Conservation (phyloP, 2,888 invertebrate species). For the Phasia obesa region DNA sequence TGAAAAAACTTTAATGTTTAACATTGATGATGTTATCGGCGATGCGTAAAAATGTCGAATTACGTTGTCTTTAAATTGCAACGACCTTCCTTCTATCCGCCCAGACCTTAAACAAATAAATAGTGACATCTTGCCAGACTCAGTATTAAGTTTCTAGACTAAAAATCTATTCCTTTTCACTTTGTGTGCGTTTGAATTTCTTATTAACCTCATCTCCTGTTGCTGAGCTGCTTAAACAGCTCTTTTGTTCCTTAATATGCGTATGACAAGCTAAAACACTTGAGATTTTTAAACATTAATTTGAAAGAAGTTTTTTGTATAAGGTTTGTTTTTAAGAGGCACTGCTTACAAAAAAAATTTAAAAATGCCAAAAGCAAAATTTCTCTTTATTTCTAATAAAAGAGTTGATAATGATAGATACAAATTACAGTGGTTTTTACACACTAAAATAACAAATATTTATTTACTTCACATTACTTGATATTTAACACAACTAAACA, state of each 20-base stretch:
- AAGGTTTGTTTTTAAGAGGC: background rate
- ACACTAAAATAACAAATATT: too few relatives aligned
- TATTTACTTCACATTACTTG: too few relatives aligned
- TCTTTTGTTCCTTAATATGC: conserved; percentile 74
- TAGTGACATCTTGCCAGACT: conserved; percentile 53
- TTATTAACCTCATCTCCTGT: background rate
- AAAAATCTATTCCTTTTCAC: background rate
- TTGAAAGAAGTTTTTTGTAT: conserved; percentile 9
- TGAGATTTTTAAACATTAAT: conserved; percentile 69
- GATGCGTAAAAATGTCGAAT: conserved; percentile 73
- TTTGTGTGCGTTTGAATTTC: too few relatives aligned
- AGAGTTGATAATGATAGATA: too few relatives aligned
- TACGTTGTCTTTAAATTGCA: conserved; percentile 57
- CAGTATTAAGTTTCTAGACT: conserved; percentile 28
- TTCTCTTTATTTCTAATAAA: background rate
- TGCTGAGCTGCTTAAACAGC: background rate
- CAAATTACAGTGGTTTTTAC: too few relatives aligned
- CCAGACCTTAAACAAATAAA: conserved; percentile 38
- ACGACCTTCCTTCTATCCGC: conserved; percentile 36
- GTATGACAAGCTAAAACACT: conserved; percentile 80
- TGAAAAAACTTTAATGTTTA: conserved; percentile 16
- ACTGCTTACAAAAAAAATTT: conserved; percentile 19
- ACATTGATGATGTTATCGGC: conserved; percentile 60
- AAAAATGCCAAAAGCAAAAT: conserved; percentile 10
- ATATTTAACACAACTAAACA: too few relatives aligned